These are phyloP conservation scores for Sarcophaga bullata DNA, from an alignment of 1,140 invertebrate genomes.

Conservation along the genomic window DNA sequence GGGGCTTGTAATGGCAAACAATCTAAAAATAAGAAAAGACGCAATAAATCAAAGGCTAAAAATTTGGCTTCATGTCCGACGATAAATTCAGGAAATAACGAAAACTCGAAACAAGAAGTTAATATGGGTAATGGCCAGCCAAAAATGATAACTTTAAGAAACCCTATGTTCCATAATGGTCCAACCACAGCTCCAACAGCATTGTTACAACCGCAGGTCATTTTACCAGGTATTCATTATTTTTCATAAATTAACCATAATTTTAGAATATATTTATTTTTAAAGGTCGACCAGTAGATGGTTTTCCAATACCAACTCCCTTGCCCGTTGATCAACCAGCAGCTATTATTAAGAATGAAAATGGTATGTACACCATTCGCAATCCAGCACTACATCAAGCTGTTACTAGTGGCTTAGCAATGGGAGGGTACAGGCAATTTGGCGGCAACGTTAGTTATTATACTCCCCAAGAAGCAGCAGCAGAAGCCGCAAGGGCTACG, in stretches of 20 bases:
- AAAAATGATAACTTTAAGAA: slow-evolving; percentile 79
- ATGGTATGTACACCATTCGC: slow-evolving; percentile 83
- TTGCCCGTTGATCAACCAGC: slow-evolving; percentile 66
- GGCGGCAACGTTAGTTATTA: slow-evolving; percentile 60
- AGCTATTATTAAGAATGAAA: slow-evolving; percentile 76
- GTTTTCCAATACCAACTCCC: slow-evolving; percentile 45
- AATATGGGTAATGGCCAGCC: slow-evolving; percentile 56
- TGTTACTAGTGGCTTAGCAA: slow-evolving; percentile 58
- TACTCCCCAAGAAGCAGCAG: slow-evolving; percentile 58
- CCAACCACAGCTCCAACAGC: slow-evolving; percentile 46
- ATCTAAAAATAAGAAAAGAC: slow-evolving; percentile 70
- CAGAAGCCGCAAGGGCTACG: slow-evolving; percentile 57
- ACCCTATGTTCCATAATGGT: slow-evolving; percentile 75
- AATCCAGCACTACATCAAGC: slow-evolving; percentile 70
- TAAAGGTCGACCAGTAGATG: slow-evolving; percentile 31
- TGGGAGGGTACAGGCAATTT: slow-evolving; percentile 60
- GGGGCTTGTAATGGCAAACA: slow-evolving; percentile 48
- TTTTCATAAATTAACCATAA: not conserved
- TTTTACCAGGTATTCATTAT: slow-evolving; percentile 48
- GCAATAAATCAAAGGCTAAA: slow-evolving; percentile 70
- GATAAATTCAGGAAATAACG: slow-evolving; percentile 4
- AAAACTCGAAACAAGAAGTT: slow-evolving; percentile 46
- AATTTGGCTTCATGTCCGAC: slow-evolving; percentile 43
- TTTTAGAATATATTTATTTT: not conserved
- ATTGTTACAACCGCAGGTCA: slow-evolving; percentile 52